Base-by-base conservation (phyloP, 2,888 invertebrate genomes). In the Plagodis pulveraria region DNA sequence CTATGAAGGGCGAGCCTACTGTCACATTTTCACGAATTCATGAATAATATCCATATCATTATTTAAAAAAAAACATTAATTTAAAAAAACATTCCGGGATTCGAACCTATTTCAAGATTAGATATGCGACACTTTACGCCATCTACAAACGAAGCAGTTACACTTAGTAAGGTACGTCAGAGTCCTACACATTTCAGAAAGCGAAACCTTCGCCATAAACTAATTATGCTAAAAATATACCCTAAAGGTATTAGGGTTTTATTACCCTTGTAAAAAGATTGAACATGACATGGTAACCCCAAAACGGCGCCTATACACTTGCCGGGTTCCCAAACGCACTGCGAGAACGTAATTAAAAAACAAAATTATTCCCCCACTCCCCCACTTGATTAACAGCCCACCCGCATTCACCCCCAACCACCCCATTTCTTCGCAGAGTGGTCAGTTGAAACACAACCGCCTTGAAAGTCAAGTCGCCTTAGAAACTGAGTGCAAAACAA, bases 401-500 rank as follows among this genome's bases (percentile, higher is more conserved):
- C 70, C 76, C 75, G 8, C 45, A 12, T 5, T n/a, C 52, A 35
- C 83, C 80, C 80, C 74, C 57, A 67, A 65, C 56, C 76, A 74
- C 83, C 87, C 83, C 77, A 74, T 84, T 89, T 86, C 89, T 88
- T 88, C 83, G 78, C 76, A 85, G 83, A 81, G 78, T 83, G 91
- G 91, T 91, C 91, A 91, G 91, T 91, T 80, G 81, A 77, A 81
- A 75, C 71, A 80, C 77, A 80, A 79, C 86, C 80, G 83, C 86
- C 90, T 87, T 83, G 73, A 79, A 79, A 83, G 84, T 77, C 72
- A 83, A 82, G 87, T 87, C 83, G 86, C 87, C 91, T 86, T 90
- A 91, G 91, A 86, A 90, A 91, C 91, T 83, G 62, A 73, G 77
- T 72, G 74, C 88, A 83, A 89, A 91, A 91, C 90, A 90, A 90